Base-by-base conservation (phyloP, 2,797 vertebrate genomes). In the Myotis daubentonii region DNA sequence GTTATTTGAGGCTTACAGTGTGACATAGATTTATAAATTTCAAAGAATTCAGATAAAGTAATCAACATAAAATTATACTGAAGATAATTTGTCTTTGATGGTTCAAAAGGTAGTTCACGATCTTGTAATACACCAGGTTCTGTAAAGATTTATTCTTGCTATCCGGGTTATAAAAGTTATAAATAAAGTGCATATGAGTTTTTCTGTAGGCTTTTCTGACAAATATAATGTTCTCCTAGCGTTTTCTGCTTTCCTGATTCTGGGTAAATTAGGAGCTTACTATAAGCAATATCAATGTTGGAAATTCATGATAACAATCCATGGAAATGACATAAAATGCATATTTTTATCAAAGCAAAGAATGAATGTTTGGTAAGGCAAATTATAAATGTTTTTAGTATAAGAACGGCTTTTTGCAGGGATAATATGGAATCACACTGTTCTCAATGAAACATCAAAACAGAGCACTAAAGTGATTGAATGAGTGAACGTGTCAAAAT, bases 191-290 rank as follows among this genome's bases (percentile, higher is more conserved):
- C 22, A 74, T 74, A 71, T 36, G 44, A 33, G 84, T 91, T 72
- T 91, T 91, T 80, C 33, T 57, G 16, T 74, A 71, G 68, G 25
- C 87, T 76, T 55, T 93, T 95, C n/a, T 96, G 60, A 88, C 28
- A 28, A 68, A 41, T 53, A 55, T 30, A 28, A 55, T 82, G 87
- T 89, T 87, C 74, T 93, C 28, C 28, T 93, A 65, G 38, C 55
- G 6, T 86, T 94, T 90, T 82, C 93, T 92, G 3, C 41, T 88
- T 78, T 68, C 33, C 93, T 85, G 23, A 90, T 90, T 94, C 44
- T 60, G 19, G 51, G 17, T 60, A 88, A 75, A 92, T 87, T 78
- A 68, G 38, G 23, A 83, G 22, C 74, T 92, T 92, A 62, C 38
- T 91, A 44, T 57, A 83, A 36, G 9, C 9, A 62, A 7, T 51